These are phyloP conservation scores for Syrista parreyssii DNA, from an alignment of 2,888 invertebrate species.

Conservation along the genomic window DNA sequence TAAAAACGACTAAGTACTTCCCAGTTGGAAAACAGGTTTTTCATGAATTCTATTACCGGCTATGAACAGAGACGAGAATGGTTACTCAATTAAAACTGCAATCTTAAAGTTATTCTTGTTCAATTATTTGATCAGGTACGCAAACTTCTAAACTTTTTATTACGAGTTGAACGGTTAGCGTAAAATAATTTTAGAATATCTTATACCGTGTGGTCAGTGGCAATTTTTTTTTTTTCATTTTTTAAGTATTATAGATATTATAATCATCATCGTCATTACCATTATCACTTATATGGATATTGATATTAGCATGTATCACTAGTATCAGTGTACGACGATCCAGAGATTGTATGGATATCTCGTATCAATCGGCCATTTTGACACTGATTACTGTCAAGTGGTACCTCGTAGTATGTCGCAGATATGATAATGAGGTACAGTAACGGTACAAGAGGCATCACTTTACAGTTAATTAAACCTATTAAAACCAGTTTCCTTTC, in stretches of 20 bases:
- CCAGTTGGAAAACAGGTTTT: neutral
- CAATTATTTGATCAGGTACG: neutral
- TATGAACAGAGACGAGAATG: neutral
- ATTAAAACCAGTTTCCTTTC: slow-evolving; percentile 3
- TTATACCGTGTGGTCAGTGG: neutral
- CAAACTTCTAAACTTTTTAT: neutral
- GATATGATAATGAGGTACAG: neutral
- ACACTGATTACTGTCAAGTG: neutral
- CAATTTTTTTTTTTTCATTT: neutral
- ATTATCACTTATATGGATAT: neutral
- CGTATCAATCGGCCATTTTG: neutral
- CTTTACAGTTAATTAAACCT: slow-evolving; percentile 4
- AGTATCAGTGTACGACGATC: neutral
- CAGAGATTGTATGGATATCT: neutral
- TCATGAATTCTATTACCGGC: neutral
- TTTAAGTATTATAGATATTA: neutral
- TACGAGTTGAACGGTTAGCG: neutral
- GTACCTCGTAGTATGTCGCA: neutral
- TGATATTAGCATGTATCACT: neutral
- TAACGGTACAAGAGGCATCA: neutral
- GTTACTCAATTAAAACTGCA: slow-evolving; percentile 2
- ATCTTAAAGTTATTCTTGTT: slow-evolving; percentile 1
- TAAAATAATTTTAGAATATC: neutral
- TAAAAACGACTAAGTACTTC: neutral
- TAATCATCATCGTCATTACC: too few relatives aligned